A percentile compares a stretch with the other conserved stretches of the same genome.
Conservation (phyloP, 2,797 vertebrate genomes). For the Sebastes minor region DNA sequence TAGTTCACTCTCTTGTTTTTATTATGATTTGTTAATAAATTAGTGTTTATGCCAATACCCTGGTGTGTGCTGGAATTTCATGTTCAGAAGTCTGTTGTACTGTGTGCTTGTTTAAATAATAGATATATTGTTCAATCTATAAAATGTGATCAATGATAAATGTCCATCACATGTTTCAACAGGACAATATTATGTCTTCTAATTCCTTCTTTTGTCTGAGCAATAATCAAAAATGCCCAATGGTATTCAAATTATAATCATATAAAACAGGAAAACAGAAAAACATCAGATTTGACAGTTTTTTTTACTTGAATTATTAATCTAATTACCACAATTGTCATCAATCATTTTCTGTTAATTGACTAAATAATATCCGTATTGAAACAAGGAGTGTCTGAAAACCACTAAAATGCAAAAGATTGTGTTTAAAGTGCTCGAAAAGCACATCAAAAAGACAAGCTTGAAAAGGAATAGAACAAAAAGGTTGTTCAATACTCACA, state of each 20-base stretch:
- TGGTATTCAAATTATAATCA: not conserved
- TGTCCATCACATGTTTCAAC: not conserved
- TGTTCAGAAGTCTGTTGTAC: too few relatives aligned
- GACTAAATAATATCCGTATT: not conserved
- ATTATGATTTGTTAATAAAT: not conserved
- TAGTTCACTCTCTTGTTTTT: too few relatives aligned
- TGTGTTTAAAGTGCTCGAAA: not conserved
- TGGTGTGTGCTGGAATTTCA: too few relatives aligned
- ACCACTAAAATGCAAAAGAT: not conserved
- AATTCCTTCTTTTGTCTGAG: not conserved
- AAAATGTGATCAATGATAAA: not conserved
- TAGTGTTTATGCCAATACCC: too few relatives aligned
- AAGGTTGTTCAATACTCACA: not conserved
- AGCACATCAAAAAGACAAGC: not conserved
- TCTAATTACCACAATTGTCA: not conserved
- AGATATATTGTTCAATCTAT: not conserved
- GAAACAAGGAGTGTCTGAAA: too few relatives aligned
- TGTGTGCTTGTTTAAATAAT: not conserved
- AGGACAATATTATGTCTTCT: not conserved
- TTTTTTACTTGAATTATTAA: not conserved
- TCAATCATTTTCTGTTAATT: not conserved
- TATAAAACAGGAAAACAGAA: not conserved
- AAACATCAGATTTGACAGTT: not conserved
- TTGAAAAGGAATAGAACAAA: not conserved
- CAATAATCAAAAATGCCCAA: not conserved